These are phyloP conservation scores for Calliphora vicina DNA, from an alignment of 1,140 invertebrate genomes.

Conservation along the genomic window DNA sequence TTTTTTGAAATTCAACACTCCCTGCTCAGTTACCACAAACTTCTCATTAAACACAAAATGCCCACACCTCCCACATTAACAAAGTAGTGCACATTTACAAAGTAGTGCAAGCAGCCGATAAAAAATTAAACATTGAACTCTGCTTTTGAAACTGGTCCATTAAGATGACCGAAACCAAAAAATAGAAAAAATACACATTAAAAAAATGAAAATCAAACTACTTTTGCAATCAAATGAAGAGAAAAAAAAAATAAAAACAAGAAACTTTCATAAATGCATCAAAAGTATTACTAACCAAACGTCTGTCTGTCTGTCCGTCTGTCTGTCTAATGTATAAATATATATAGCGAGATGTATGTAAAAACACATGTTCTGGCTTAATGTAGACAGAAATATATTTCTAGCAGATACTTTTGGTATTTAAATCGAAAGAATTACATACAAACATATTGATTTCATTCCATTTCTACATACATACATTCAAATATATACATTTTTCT, in stretches of 20 bases:
- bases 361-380: neutral
- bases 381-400: too few relatives aligned
- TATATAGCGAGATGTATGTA: too few relatives aligned
- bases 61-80: neutral
- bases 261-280: conserved; percentile 7
- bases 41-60: neutral
- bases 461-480: neutral
- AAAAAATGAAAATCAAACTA: conserved; percentile 4
- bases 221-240: neutral
- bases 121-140: neutral
- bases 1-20: too few relatives aligned
- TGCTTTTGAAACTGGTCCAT: neutral
- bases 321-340: neutral
- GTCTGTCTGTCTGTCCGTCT: neutral
- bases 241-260: neutral
- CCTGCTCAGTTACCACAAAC: too few relatives aligned
- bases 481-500: neutral
- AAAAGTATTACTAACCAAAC: neutral
- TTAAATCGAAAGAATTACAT: neutral
- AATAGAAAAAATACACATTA: neutral
- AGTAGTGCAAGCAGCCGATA: neutral
- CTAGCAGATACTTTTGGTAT: neutral
- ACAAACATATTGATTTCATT: conserved; percentile 12
- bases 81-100: neutral
- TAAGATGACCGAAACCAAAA: neutral